These are phyloP conservation scores for Echinometra lucunter DNA, from an alignment of 53 echinoderm and acorn worm species.

Conservation along the genomic window DNA sequence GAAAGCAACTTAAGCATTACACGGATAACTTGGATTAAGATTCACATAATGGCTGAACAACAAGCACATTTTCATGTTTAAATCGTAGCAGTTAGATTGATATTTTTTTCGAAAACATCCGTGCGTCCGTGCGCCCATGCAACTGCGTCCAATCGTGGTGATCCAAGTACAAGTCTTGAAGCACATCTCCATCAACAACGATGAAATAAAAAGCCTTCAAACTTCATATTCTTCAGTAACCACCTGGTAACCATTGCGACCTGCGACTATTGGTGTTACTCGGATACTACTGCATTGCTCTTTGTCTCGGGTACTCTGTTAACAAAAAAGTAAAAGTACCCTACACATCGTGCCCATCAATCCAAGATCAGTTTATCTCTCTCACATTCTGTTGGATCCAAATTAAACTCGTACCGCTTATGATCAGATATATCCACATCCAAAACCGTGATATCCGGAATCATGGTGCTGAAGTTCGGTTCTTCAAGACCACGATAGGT, in stretches of 20 bases:
- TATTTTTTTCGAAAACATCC: not conserved
- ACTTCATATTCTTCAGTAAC: too few relatives aligned
- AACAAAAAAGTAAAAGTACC: too few relatives aligned
- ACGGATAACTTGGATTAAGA: not conserved
- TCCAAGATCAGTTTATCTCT: slow-evolving; percentile 40
- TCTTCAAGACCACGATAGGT: slow-evolving; percentile 4
- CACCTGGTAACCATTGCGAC: too few relatives aligned
- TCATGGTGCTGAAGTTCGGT: slow-evolving; percentile 63
- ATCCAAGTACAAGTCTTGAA: too few relatives aligned
- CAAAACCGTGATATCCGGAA: slow-evolving; percentile 48
- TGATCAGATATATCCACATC: slow-evolving; percentile 52
- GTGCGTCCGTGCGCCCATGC: too few relatives aligned
- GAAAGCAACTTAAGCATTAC: not conserved
- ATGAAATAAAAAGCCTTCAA: too few relatives aligned
- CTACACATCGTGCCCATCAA: not conserved
- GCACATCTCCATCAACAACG: too few relatives aligned
- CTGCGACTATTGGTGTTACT: too few relatives aligned
- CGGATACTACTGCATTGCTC: too few relatives aligned
- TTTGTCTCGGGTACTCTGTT: too few relatives aligned
- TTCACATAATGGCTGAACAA: not conserved
- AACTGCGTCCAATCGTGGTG: too few relatives aligned
- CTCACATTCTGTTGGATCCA: slow-evolving; percentile 53
- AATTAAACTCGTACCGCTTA: slow-evolving; percentile 47
- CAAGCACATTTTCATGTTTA: not conserved
- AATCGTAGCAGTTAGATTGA: not conserved